Evolutionary conservation across 2,113 vertebrate genomes (phyloP).

Genomic region (Melanotaenia duboulayi): DNA sequence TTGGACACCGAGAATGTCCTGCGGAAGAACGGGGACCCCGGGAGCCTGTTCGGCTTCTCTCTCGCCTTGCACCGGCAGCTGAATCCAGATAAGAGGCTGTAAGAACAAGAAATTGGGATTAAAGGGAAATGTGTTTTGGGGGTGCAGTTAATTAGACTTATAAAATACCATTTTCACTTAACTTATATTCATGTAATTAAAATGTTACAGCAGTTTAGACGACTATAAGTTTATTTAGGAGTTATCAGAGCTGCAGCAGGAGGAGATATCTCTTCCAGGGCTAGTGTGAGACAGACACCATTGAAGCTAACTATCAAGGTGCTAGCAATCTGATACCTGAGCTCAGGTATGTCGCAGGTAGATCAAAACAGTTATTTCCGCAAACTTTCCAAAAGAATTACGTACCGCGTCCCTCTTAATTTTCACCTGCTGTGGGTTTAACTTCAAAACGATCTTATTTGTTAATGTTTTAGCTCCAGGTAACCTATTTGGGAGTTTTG

Average conservation of each 20-base stretch:
- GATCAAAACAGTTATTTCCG: neutral
- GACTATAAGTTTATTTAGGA: neutral
- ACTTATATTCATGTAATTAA: slow-evolving; percentile 19
- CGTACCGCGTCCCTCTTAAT: too few species aligned
- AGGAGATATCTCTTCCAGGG: neutral
- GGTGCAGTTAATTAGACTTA: too few species aligned
- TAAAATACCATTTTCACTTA: slow-evolving; percentile 8
- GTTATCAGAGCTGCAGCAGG: neutral
- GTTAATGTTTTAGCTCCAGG: slow-evolving; percentile 31
- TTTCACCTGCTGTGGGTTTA: neutral
- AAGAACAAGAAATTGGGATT: slow-evolving; percentile 70
- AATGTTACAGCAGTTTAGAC: slow-evolving; percentile 1
- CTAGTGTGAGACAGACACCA: neutral
- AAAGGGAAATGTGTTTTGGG: neutral
- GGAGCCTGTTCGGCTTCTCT: slow-evolving; percentile 94
- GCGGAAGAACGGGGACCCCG: slow-evolving; percentile 83
- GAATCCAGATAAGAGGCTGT: slow-evolving; percentile 87
- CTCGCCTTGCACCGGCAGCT: slow-evolving; percentile 93
- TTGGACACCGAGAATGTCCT: slow-evolving; percentile 86
- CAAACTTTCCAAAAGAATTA: neutral
- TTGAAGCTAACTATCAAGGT: neutral
- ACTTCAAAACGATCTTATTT: neutral
- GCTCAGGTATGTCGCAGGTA: slow-evolving; percentile 53
- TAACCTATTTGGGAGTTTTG: slow-evolving; percentile 52
- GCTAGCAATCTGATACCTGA: neutral